Conservation (phyloP, 2,888 invertebrate species). For the Sphecodes monilicornis region DNA sequence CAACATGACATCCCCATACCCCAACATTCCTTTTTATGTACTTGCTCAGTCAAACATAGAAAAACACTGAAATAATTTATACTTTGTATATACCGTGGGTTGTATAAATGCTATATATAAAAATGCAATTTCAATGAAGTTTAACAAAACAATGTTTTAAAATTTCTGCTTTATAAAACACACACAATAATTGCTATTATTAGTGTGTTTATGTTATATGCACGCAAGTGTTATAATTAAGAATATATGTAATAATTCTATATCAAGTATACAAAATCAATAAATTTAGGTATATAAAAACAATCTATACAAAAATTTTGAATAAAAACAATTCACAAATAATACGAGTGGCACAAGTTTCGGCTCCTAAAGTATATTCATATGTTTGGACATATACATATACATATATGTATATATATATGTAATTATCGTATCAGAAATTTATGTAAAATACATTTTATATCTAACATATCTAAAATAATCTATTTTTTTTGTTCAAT, state of each 20-base stretch:
- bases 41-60: constrained; percentile 77
- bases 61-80: constrained; percentile 69
- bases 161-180: constrained; percentile 22
- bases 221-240: constrained; percentile 19
- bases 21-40: constrained; percentile 56
- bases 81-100: constrained; percentile 67
- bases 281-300: constrained; percentile 5
- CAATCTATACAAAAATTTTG: not conserved
- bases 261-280: constrained; percentile 6
- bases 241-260: not conserved
- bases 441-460: constrained; percentile 29
- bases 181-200: constrained; percentile 25
- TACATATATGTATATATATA: constrained; percentile 29
- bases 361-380: constrained; percentile 23
- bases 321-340: not conserved
- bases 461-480: constrained; percentile 42
- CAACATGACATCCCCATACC: constrained; percentile 39
- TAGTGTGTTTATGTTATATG: constrained; percentile 13
- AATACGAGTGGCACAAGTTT: constrained; percentile 35
- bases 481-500: constrained; percentile 23
- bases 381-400: constrained; percentile 21
- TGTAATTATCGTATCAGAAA: constrained; percentile 11
- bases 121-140: constrained; percentile 60
- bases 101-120: constrained; percentile 74
- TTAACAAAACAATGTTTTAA: constrained; percentile 20